Conservation (phyloP, 2,113 vertebrate species). For the Agapornis roseicollis region DNA sequence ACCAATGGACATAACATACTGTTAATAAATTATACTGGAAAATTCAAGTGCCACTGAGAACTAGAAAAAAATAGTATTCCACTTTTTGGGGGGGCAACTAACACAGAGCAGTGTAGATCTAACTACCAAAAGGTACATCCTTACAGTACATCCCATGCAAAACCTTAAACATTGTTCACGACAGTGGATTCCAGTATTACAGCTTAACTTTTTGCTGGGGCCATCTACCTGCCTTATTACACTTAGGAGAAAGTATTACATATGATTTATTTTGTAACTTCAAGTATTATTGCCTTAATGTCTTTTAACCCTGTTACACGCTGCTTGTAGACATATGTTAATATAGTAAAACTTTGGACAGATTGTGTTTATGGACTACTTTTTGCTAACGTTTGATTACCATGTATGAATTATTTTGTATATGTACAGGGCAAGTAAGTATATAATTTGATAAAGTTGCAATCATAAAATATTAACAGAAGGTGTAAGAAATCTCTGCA, state of each 20-base stretch:
- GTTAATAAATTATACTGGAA: slow-evolving; percentile 73
- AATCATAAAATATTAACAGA: slow-evolving; percentile 95
- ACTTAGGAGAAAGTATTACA: slow-evolving; percentile 81
- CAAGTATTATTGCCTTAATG: slow-evolving; percentile 88
- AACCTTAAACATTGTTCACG: slow-evolving; percentile 63
- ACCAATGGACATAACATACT: slow-evolving; percentile 41
- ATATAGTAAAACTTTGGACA: slow-evolving; percentile 81
- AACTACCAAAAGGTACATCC: slow-evolving; percentile 73
- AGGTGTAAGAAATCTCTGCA: slow-evolving; percentile 97
- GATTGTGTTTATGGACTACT: slow-evolving; percentile 87
- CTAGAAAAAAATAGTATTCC: slow-evolving; percentile 73
- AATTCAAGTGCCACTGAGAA: slow-evolving; percentile 82
- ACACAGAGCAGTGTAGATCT: slow-evolving; percentile 82
- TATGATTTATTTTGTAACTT: slow-evolving; percentile 80
- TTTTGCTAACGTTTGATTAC: slow-evolving; percentile 84
- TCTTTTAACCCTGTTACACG: slow-evolving; percentile 85
- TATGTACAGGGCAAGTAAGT: slow-evolving; percentile 92
- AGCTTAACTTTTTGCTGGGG: slow-evolving; percentile 79
- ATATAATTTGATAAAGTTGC: slow-evolving; percentile 91
- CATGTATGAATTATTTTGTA: slow-evolving; percentile 91
- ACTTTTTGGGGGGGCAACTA: slow-evolving; percentile 70
- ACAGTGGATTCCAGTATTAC: slow-evolving; percentile 80
- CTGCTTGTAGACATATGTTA: slow-evolving; percentile 84
- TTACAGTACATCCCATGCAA: slow-evolving; percentile 65
- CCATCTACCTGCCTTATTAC: slow-evolving; percentile 88